Percentiles rank a stretch among this genome's conserved stretches.
phyloP scores from a whole-genome alignment of 2,113 vertebrate species.

The Morone chrysops region DNA sequence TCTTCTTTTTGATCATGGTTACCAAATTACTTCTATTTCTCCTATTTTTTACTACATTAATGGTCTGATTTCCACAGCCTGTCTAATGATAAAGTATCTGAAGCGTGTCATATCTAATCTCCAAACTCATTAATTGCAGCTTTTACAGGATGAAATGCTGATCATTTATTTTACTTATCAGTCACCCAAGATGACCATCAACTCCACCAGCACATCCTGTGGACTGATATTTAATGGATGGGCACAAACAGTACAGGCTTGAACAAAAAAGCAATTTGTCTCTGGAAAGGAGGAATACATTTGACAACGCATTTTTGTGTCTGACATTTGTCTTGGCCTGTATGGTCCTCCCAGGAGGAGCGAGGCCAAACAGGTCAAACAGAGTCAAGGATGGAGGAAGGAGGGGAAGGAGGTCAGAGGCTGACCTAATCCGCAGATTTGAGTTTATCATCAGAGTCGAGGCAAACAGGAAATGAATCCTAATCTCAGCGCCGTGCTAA shows the following conservation, averaged over 20 bases:
- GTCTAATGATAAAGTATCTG: not conserved
- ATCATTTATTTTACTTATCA: slow-evolving; percentile 19
- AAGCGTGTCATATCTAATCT: slow-evolving; percentile 14
- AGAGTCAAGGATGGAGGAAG: slow-evolving; percentile 27
- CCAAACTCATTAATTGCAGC: slow-evolving; percentile 20
- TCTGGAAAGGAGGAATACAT: slow-evolving; percentile 2
- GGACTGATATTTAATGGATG: not conserved
- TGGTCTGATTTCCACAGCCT: not conserved
- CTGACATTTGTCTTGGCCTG: slow-evolving; percentile 14
- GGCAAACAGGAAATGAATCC: slow-evolving; percentile 67
- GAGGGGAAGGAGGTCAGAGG: slow-evolving; percentile 47
- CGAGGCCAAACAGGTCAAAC: slow-evolving; percentile 50
- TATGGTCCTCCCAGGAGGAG: slow-evolving; percentile 22
- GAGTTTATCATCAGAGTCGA: slow-evolving; percentile 51
- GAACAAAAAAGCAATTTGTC: slow-evolving; percentile 50
- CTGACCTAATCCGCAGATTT: slow-evolving; percentile 69
- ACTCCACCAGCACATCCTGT: not conserved
- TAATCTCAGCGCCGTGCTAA: slow-evolving; percentile 26
- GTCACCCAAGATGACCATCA: slow-evolving; percentile 8
- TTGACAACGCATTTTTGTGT: not conserved
- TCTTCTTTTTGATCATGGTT: not conserved
- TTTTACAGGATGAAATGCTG: slow-evolving; percentile 10
- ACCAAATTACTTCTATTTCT: not conserved
- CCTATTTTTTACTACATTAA: not conserved
- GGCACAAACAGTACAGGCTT: not conserved